phyloP scores from a whole-genome alignment of 2,797 vertebrate species.

The Bufotes viridis region DNA sequence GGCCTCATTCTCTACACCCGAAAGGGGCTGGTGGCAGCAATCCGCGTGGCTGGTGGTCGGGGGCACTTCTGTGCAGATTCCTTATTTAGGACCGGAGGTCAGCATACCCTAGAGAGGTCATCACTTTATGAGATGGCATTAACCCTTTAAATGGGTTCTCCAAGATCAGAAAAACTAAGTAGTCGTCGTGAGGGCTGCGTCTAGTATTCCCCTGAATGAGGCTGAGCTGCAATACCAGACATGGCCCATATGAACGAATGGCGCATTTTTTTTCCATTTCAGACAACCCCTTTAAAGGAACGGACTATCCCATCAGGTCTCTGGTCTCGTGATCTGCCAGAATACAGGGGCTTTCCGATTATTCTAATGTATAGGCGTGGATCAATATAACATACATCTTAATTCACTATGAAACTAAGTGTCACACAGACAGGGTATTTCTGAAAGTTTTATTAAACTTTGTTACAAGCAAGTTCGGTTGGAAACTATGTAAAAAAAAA shows the following conservation, averaged over 20 bases:
- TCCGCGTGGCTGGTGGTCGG: no score
- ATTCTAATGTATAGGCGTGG: neutral
- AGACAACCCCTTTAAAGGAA: neutral
- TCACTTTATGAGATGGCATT: no score
- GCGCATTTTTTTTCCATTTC: neutral
- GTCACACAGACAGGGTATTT: slow-evolving; percentile 59
- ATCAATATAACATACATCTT: neutral
- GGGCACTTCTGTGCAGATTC: no score
- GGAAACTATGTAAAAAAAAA: slow-evolving; percentile 30
- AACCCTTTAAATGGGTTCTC: neutral
- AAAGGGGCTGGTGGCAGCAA: no score
- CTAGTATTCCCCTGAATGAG: neutral
- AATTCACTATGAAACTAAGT: slow-evolving; percentile 38
- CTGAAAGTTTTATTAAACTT: slow-evolving; percentile 59
- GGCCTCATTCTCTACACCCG: no score
- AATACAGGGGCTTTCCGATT: neutral
- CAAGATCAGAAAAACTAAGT: neutral
- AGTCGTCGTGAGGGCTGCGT: no score
- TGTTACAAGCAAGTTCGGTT: slow-evolving; percentile 54
- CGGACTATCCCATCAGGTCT: no score
- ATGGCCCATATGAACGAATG: neutral
- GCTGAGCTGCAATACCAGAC: neutral
- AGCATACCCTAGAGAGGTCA: no score
- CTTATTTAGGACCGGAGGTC: no score
- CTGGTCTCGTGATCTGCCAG: neutral